A percentile compares a stretch with the other conserved stretches of the same genome.
Evolutionary conservation across 2,888 invertebrate species (phyloP).

Genomic region (Eulithis prunata): DNA sequence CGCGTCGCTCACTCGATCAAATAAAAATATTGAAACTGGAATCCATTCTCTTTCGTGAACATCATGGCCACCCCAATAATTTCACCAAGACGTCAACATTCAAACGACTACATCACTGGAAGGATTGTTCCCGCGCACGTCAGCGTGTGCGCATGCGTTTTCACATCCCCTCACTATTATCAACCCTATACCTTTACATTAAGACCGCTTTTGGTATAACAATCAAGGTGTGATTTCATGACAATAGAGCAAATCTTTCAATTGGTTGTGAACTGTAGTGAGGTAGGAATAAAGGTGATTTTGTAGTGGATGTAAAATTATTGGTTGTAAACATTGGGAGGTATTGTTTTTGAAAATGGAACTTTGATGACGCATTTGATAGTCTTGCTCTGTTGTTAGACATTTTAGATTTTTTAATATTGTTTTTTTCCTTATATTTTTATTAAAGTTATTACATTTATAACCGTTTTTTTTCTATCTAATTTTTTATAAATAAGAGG

Average conservation of each 20-base stretch:
- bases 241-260: not conserved
- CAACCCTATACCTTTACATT: not conserved
- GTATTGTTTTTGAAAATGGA: slow-evolving; percentile 49
- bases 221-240: not conserved
- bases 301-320: not conserved
- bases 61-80: slow-evolving; percentile 40
- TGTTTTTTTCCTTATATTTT: not conserved
- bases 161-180: slow-evolving; percentile 10
- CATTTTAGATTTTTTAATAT: too few species aligned
- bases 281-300: not conserved
- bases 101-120: slow-evolving; percentile 44
- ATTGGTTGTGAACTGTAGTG: not conserved
- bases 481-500: too few species aligned
- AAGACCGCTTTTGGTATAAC: not conserved
- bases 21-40: too few species aligned
- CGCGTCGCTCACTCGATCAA: too few species aligned
- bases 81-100: slow-evolving; percentile 49
- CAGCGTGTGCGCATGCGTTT: slow-evolving; percentile 47
- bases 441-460: not conserved
- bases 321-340: slow-evolving; percentile 3
- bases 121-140: slow-evolving; percentile 54
- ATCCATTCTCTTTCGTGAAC: too few species aligned
- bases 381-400: slow-evolving; percentile 16
- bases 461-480: too few species aligned
- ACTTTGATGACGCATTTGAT: slow-evolving; percentile 41